Base-by-base conservation (phyloP, 2,113 vertebrate genomes). In the Dolichallabes microphthalmus region DNA sequence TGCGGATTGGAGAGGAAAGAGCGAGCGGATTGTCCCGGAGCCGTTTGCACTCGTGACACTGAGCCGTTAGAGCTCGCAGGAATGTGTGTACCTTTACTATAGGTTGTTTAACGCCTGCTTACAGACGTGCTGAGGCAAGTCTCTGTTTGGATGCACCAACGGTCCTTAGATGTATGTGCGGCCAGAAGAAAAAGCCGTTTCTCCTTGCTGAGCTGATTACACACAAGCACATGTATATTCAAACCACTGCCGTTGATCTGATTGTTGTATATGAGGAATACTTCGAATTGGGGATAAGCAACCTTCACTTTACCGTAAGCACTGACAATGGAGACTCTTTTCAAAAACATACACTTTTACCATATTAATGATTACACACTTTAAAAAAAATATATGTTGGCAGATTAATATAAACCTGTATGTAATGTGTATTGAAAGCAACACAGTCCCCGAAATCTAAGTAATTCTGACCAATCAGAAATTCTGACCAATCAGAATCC, bases 1-100 rank as follows among this genome's bases (percentile, higher is more conserved):
- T 69, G 64, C 80, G 64, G 88, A 68, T 88, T 89, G 87, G 86
- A 73, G 19, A 52, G 71, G 77, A 53, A 89, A 89, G 35, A 91
- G 85, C 82, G 53, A 87, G 86, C 78, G 83, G 87, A 78, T 91
- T 79, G 89, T 86, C 90, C 77, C 74, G 73, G 85, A 85, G 84
- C 79, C 90, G 85, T 90, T 90, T 89, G 84, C 86, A 84, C 86
- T 88, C 91, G 88, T 80, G 89, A 75, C 30, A 35, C 30, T 17
- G 90, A 91, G 89, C 88, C 83, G 76, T 79, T 82, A 35, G 73
- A 87, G 76, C 85, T 74, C 14, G 7, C 68, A 75, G 69, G 68
- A 83, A 83, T 74, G 66, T 25, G 25, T 52, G 68, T 83, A 27
- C 32, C 52, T 20, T 82, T 80, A 55, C 64, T 71, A 19, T 32